Conservation (phyloP, 2,888 invertebrate genomes). For the Serrognathus titanus region DNA sequence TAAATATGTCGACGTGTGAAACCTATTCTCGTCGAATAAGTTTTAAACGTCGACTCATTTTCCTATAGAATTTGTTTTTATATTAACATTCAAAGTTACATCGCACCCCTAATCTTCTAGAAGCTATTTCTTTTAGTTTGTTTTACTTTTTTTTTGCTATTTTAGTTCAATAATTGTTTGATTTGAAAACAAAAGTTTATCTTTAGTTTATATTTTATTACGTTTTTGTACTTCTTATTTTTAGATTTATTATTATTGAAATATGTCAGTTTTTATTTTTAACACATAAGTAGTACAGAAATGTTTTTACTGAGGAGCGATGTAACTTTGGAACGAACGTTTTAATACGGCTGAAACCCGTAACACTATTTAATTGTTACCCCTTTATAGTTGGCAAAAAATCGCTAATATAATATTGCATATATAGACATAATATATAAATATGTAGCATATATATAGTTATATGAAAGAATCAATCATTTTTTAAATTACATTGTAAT, state of each 20-base stretch:
- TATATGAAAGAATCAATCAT: constrained; percentile 42
- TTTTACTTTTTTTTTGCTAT: too few relatives aligned
- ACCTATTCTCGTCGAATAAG: constrained; percentile 21
- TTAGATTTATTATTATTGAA: constrained; percentile 15
- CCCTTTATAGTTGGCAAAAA: constrained; percentile 48
- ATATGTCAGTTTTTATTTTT: constrained; percentile 23
- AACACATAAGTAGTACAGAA: not conserved
- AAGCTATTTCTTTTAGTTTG: not conserved
- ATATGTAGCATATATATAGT: constrained; percentile 44
- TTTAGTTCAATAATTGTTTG: too few relatives aligned
- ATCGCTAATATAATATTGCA: constrained; percentile 45
- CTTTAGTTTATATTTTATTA: constrained; percentile 1
- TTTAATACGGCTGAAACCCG: constrained; percentile 19
- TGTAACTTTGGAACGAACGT: not conserved
- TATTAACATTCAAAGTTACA: not conserved
- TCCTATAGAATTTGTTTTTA: constrained; percentile 8
- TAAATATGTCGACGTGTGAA: constrained; percentile 23
- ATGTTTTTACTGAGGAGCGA: not conserved
- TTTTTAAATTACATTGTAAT: constrained; percentile 49
- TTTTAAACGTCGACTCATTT: constrained; percentile 24
- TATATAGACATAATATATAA: constrained; percentile 46
- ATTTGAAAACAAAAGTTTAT: too few relatives aligned
- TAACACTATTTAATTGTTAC: constrained; percentile 38
- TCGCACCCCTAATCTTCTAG: not conserved
- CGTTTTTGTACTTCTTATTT: constrained; percentile 19